phyloP scores from a whole-genome alignment of 2,113 vertebrate genomes.

The Brachyistius frenatus region DNA sequence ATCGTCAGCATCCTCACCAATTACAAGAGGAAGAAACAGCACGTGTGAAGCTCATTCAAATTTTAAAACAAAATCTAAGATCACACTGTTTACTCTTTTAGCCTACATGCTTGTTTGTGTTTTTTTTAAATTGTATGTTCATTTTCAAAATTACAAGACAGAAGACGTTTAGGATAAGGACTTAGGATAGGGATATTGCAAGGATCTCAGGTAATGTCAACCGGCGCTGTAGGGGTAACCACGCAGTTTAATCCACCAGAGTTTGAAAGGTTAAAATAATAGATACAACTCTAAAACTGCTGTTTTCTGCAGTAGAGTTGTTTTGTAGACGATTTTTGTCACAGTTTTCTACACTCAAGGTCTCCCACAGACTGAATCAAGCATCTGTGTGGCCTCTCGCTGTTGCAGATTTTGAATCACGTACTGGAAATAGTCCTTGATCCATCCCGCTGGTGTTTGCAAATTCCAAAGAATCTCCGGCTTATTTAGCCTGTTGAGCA shows the following conservation, averaged over 20 bases:
- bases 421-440: conserved; percentile 21
- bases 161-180: too few species aligned
- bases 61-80: too few species aligned
- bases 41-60: too few species aligned
- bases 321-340: not conserved
- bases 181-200: too few species aligned
- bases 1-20: too few species aligned
- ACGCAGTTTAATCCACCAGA: not conserved
- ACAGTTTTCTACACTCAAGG: not conserved
- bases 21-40: too few species aligned
- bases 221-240: too few species aligned
- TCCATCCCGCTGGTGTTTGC: not conserved
- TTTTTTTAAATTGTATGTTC: too few species aligned
- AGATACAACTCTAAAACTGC: not conserved
- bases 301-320: not conserved
- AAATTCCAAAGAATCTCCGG: conserved; percentile 1
- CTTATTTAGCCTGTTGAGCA: conserved; percentile 4
- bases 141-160: too few species aligned
- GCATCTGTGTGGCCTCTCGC: not conserved
- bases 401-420: conserved; percentile 21
- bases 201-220: too few species aligned
- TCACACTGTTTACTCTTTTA: not conserved
- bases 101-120: too few species aligned
- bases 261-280: not conserved
- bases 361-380: not conserved